Percentiles rank a stretch among this genome's conserved stretches.
Evolutionary conservation across 2,888 invertebrate species (phyloP).

Genomic region (Tetragonisca angustula): DNA sequence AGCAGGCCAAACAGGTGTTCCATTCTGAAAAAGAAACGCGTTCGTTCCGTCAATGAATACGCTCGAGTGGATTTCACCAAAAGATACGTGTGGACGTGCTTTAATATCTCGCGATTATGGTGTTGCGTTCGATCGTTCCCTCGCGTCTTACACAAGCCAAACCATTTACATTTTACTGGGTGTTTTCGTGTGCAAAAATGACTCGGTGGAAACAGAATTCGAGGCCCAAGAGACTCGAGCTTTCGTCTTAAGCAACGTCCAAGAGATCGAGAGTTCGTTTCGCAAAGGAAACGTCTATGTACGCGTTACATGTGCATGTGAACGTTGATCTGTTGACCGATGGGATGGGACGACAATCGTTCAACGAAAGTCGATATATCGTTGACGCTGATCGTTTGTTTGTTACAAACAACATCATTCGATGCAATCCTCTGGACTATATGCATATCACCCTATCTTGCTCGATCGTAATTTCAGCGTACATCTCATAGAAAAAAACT

Average conservation of each 20-base stretch:
- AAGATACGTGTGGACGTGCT: conserved; percentile 4
- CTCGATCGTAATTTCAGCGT: not conserved
- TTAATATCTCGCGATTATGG: conserved; percentile 7
- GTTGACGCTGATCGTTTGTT: not conserved
- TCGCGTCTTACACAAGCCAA: conserved; percentile 6
- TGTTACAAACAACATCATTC: not conserved
- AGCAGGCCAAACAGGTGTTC: conserved; percentile 80
- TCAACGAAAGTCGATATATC: too few relatives aligned
- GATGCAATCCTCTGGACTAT: not conserved
- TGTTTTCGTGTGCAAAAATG: conserved; percentile 7
- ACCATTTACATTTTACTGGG: conserved; percentile 3
- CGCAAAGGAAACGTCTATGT: too few relatives aligned
- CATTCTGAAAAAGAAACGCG: conserved; percentile 77
- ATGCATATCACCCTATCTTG: not conserved
- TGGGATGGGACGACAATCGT: too few relatives aligned
- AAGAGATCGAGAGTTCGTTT: not conserved
- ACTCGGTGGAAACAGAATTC: not conserved
- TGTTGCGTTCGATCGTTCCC: conserved; percentile 10
- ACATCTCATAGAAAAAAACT: too few relatives aligned
- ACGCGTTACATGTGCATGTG: too few relatives aligned
- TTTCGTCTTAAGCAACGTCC: not conserved
- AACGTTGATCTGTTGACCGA: too few relatives aligned
- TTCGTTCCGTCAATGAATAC: conserved; percentile 46
- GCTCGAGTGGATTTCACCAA: not conserved
- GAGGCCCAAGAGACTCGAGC: not conserved